Conservation (phyloP, 2,113 vertebrate species). For the Pontoporia blainvillei region DNA sequence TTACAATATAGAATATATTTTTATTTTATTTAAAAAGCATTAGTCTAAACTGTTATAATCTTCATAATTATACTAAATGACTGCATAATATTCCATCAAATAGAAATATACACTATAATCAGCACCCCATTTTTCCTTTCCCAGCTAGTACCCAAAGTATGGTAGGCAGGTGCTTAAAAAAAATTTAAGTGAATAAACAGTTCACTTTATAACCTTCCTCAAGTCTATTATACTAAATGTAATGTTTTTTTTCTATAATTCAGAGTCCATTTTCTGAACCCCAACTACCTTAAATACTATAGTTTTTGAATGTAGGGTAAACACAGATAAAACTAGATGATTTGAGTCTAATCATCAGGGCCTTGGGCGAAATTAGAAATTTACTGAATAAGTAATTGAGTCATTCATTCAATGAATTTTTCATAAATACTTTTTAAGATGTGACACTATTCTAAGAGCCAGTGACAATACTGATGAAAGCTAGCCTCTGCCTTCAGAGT, state of each 20-base stretch:
- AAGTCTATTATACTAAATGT: background rate
- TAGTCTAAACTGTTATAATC: background rate
- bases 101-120: background rate
- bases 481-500: background rate
- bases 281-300: background rate
- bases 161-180: background rate
- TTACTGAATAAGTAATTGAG: background rate
- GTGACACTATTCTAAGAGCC: background rate
- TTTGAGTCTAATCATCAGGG: background rate
- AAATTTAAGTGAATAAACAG: background rate
- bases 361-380: conserved; percentile 4
- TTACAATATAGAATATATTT: background rate
- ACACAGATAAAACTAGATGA: background rate
- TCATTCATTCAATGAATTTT: background rate
- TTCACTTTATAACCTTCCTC: background rate
- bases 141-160: background rate
- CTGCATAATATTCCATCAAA: background rate
- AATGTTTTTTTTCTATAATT: background rate
- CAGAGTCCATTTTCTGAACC: conserved; percentile 9
- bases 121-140: background rate
- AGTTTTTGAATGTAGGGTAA: background rate
- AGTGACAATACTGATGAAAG: background rate
- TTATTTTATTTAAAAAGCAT: background rate
- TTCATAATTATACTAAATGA: background rate
- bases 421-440: background rate